A percentile compares a stretch with the other conserved stretches of the same genome.
phyloP scores from a whole-genome alignment of 1,140 invertebrate species.

The Ptiloglossa arizonensis region DNA sequence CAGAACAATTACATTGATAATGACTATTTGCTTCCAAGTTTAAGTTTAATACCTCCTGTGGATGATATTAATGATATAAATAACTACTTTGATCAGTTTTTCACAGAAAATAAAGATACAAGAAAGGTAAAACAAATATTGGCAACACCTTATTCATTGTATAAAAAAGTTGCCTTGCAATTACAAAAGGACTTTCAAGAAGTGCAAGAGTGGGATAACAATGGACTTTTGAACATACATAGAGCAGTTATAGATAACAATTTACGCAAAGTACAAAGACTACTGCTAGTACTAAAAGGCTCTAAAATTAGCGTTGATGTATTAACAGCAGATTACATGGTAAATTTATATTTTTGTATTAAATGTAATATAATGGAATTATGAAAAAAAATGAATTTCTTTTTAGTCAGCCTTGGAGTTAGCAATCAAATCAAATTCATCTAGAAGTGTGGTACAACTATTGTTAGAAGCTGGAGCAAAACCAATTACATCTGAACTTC shows the following conservation, averaged over 20 bases:
- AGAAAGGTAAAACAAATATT: conserved; percentile 39
- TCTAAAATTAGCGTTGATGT: conserved; percentile 62
- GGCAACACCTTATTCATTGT: conserved; percentile 18
- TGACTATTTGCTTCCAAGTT: neutral
- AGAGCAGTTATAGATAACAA: conserved; percentile 63
- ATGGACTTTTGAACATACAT: conserved; percentile 71
- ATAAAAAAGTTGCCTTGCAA: conserved; percentile 43
- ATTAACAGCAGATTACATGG: conserved; percentile 55
- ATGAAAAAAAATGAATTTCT: neutral
- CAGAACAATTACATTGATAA: neutral
- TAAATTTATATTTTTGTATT: conserved; percentile 46
- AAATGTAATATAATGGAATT: conserved; percentile 6
- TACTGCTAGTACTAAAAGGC: conserved; percentile 62
- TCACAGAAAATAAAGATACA: neutral
- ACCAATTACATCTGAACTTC: conserved; percentile 44
- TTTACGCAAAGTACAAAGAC: conserved; percentile 56
- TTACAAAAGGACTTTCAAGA: conserved; percentile 60
- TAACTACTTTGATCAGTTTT: conserved; percentile 31
- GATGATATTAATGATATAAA: conserved; percentile 32
- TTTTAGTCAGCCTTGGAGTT: conserved; percentile 72
- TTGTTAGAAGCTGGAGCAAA: conserved; percentile 67
- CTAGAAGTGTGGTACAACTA: conserved; percentile 57
- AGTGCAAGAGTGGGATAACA: conserved; percentile 54
- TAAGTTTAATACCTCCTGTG: neutral
- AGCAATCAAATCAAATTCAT: conserved; percentile 58